These are phyloP conservation scores for Lasioglossum vierecki DNA, from an alignment of 2,888 invertebrate species.

Conservation along the genomic window DNA sequence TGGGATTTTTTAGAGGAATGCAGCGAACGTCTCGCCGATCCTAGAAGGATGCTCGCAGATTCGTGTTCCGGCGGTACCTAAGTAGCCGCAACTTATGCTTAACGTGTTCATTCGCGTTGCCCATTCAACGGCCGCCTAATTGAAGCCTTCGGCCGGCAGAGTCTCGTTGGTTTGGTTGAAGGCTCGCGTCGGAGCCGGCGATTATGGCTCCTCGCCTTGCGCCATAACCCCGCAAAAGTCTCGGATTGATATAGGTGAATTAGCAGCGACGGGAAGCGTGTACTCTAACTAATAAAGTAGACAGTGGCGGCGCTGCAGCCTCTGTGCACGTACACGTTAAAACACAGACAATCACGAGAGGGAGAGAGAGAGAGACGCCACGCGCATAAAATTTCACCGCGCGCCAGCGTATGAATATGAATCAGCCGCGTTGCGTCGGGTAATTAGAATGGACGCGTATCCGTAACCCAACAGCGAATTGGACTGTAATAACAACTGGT, in stretches of 20 bases:
- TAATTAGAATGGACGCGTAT: conserved; percentile 67
- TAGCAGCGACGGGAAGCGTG: conserved; percentile 62
- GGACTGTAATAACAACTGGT: conserved; percentile 71
- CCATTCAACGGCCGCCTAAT: neutral
- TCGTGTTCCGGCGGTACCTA: neutral
- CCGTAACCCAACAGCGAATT: conserved; percentile 70
- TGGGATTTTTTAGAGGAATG: neutral
- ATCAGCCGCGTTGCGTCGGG: conserved; percentile 48
- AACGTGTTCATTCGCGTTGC: conserved; percentile 3
- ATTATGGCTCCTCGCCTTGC: conserved; percentile 24
- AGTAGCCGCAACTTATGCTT: neutral
- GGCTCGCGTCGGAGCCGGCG: neutral
- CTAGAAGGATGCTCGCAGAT: neutral
- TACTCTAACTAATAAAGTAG: conserved; percentile 60
- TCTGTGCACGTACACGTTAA: neutral
- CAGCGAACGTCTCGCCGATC: neutral
- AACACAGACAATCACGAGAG: conserved; percentile 17
- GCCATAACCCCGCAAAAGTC: conserved; percentile 37
- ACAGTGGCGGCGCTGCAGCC: conserved; percentile 25
- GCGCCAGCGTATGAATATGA: conserved; percentile 62
- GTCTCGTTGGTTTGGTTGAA: conserved; percentile 9
- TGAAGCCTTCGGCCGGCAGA: conserved; percentile 6
- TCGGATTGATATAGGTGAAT: conserved; percentile 53
- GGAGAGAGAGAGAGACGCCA: conserved; percentile 5
- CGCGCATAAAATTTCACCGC: conserved; percentile 62